Evolutionary conservation across 2,797 vertebrate species (phyloP).

Genomic region (Luscinia luscinia): DNA sequence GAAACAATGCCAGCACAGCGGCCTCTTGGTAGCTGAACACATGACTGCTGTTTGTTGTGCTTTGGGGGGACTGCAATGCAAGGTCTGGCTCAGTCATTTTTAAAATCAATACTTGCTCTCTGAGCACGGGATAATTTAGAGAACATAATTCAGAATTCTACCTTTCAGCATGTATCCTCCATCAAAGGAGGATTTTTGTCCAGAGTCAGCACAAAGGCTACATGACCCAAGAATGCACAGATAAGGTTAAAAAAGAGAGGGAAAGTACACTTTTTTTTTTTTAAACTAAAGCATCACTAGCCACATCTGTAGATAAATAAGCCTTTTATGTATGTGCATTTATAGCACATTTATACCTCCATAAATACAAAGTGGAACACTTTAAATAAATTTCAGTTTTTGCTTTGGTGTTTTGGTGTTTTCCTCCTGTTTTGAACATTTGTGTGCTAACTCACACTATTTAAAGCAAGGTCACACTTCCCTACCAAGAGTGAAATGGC

Average conservation of each 20-base stretch:
- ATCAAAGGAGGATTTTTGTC: conserved; percentile 82
- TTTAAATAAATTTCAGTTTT: background rate
- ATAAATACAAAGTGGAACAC: background rate
- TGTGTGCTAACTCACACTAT: background rate
- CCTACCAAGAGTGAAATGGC: background rate
- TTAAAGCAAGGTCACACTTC: background rate
- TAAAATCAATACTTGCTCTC: conserved; percentile 96
- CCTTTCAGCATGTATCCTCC: conserved; percentile 90
- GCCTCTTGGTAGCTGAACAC: conserved; percentile 72
- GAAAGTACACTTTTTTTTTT: conserved; percentile 58
- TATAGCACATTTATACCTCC: background rate
- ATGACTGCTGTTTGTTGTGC: conserved; percentile 79
- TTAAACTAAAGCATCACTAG: conserved; percentile 1
- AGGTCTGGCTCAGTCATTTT: conserved; percentile 93
- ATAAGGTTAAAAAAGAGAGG: conserved; percentile 76
- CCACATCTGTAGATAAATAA: background rate
- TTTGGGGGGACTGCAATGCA: conserved; percentile 79
- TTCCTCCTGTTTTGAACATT: background rate
- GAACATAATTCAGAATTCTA: conserved; percentile 98
- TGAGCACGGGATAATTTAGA: conserved; percentile 92
- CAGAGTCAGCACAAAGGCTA: conserved; percentile 80
- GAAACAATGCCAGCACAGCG: conserved; percentile 80
- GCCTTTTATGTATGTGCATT: background rate
- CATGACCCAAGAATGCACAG: conserved; percentile 76
- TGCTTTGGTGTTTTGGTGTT: background rate